Conservation (phyloP, 2,797 vertebrate species). For the Paedocypris micromegethes region DNA sequence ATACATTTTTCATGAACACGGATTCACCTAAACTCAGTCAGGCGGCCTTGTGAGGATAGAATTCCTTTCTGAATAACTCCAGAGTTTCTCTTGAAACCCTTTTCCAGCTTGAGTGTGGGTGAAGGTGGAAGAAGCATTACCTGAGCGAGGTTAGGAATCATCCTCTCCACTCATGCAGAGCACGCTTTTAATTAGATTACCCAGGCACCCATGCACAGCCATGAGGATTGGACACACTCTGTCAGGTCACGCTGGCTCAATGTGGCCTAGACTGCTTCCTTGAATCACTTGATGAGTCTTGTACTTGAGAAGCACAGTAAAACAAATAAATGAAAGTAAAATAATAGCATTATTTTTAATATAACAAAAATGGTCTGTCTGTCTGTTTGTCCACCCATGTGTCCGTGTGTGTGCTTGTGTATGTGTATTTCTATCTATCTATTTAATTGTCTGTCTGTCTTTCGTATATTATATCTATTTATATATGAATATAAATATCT, state of each 20-base stretch:
- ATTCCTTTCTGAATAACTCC: constrained; percentile 1
- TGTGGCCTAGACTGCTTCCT: constrained; percentile 14
- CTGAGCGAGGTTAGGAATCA: constrained; percentile 39
- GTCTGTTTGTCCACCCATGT: no score
- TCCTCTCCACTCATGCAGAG: constrained; percentile 33
- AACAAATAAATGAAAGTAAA: background rate
- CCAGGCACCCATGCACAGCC: constrained; percentile 38
- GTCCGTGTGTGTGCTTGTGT: no score
- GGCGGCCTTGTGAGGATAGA: background rate
- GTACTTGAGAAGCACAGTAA: background rate
- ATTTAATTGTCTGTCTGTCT: no score
- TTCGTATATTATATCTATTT: no score
- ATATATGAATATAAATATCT: no score
- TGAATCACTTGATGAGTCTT: constrained; percentile 19
- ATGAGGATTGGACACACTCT: constrained; percentile 36
- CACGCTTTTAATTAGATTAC: constrained; percentile 40
- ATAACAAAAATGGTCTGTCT: no score
- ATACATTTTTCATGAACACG: constrained; percentile 1
- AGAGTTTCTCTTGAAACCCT: constrained; percentile 18
- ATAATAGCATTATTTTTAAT: no score
- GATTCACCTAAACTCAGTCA: constrained; percentile 10
- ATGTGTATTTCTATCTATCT: no score
- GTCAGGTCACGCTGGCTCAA: constrained; percentile 15
- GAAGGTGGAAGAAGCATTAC: constrained; percentile 29
- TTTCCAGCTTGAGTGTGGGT: constrained; percentile 21